These are phyloP conservation scores for Trachelus stipa DNA, from an alignment of 2,888 invertebrate species.

Conservation along the genomic window DNA sequence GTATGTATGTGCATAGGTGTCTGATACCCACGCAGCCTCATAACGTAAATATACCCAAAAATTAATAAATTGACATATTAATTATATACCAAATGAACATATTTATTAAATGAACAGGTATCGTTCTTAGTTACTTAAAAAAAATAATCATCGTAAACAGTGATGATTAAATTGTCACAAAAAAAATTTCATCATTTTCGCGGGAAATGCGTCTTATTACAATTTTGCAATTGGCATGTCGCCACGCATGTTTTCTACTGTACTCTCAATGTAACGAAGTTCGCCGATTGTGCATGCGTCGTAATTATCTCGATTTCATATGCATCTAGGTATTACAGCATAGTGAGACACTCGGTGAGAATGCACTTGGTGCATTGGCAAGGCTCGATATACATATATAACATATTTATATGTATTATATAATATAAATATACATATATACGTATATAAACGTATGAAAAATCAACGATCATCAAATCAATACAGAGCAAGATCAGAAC, in stretches of 20 bases:
- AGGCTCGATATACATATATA: not conserved
- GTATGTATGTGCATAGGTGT: not conserved
- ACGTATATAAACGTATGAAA: not conserved
- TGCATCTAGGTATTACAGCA: slow-evolving; percentile 23
- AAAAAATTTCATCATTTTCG: not conserved
- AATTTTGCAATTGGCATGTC: slow-evolving; percentile 42
- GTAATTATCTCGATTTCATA: slow-evolving; percentile 34
- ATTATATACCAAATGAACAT: not conserved
- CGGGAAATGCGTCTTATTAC: not conserved
- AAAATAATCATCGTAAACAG: no score
- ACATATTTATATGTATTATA: no score
- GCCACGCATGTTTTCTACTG: slow-evolving; percentile 45
- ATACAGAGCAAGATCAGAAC: no score
- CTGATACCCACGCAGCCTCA: not conserved
- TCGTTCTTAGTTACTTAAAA: not conserved
- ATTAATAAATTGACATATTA: not conserved
- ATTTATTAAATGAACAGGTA: not conserved
- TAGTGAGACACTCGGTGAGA: not conserved
- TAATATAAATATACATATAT: no score
- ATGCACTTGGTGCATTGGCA: not conserved
- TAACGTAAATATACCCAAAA: not conserved
- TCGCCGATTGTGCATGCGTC: slow-evolving; percentile 41
- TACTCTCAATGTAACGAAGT: slow-evolving; percentile 21
- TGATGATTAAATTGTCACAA: no score
- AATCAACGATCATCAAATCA: not conserved